Percentiles rank a stretch among this genome's conserved stretches.
Conservation (phyloP, 2,888 invertebrate species). For the Cosmopolites sordidus region DNA sequence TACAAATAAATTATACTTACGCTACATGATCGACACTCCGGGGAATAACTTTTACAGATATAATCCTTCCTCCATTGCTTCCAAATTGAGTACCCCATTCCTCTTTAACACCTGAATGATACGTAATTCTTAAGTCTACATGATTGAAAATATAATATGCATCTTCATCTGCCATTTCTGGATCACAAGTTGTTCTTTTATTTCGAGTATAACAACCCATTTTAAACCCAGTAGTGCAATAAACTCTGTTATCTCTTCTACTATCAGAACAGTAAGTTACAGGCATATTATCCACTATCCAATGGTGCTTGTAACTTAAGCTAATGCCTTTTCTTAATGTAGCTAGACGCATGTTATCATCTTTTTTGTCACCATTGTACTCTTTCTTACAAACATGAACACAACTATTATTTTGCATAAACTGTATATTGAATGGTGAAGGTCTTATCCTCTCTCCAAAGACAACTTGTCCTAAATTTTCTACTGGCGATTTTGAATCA, state of each 20-base stretch:
- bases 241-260: constrained; percentile 65
- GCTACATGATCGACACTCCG: constrained; percentile 43
- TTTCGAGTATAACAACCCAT: constrained; percentile 74
- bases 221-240: constrained; percentile 92
- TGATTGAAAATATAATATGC: constrained; percentile 95
- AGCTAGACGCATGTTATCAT: constrained; percentile 62
- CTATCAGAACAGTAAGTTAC: constrained; percentile 84
- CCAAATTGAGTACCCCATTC: constrained; percentile 81
- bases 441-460: constrained; percentile 98
- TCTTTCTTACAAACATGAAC: constrained; percentile 60
- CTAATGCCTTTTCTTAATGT: constrained; percentile 84
- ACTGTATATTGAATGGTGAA: constrained; percentile 86
- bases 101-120: constrained; percentile 83
- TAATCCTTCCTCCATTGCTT: constrained; percentile 83
- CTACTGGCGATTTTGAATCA: constrained; percentile 77
- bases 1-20: constrained; percentile 32
- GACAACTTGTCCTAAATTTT: constrained; percentile 97
- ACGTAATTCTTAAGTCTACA: constrained; percentile 88
- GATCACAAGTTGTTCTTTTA: constrained; percentile 38
- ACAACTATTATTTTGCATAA: constrained; percentile 68
- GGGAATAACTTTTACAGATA: constrained; percentile 64
- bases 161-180: constrained; percentile 50
- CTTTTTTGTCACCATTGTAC: constrained; percentile 62
- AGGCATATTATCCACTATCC: constrained; percentile 99
- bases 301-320: constrained; percentile 96